These are phyloP conservation scores for Champsocephalus esox DNA, from an alignment of 2,797 vertebrate species.

Conservation along the genomic window DNA sequence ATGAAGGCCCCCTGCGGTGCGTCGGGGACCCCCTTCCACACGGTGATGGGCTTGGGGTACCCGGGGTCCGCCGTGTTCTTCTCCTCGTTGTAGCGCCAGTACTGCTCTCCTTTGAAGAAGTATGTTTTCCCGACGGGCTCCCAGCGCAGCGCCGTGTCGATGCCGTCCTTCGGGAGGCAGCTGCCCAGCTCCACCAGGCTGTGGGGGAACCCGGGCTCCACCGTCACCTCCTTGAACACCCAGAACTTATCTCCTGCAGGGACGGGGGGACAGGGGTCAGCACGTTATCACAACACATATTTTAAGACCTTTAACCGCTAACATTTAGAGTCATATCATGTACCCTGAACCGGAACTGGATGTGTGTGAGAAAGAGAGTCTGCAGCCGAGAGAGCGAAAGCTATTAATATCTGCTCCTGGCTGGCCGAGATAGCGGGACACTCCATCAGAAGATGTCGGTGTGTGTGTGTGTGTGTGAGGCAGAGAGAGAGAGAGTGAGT, in stretches of 20 bases:
- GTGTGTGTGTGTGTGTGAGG: neutral
- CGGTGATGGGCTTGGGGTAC: slow-evolving; percentile 95
- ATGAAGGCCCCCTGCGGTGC: slow-evolving; percentile 96
- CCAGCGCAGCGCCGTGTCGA: slow-evolving; percentile 96
- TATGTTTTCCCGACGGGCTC: slow-evolving; percentile 97
- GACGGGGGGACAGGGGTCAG: neutral
- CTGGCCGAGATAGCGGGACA: slow-evolving; percentile 58
- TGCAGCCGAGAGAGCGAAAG: slow-evolving; percentile 49
- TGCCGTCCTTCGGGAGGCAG: slow-evolving; percentile 93
- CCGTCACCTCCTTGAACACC: slow-evolving; percentile 96
- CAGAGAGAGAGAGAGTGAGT: no score
- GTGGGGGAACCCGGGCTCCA: slow-evolving; percentile 95
- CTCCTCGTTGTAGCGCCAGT: slow-evolving; percentile 98
- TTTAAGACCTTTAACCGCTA: no score
- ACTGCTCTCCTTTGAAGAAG: slow-evolving; percentile 97
- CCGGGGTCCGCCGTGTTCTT: slow-evolving; percentile 91
- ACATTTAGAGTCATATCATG: no score
- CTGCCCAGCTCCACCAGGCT: slow-evolving; percentile 92
- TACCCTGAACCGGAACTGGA: no score
- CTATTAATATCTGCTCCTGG: slow-evolving; percentile 75
- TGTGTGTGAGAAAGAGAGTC: neutral
- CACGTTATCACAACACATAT: no score
- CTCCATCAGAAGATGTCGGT: slow-evolving; percentile 50
- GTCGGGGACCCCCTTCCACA: slow-evolving; percentile 96
- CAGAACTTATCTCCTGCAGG: slow-evolving; percentile 93